These are phyloP conservation scores for Pachliopta kotzebuea DNA, from an alignment of 2,888 invertebrate genomes.

Conservation along the genomic window DNA sequence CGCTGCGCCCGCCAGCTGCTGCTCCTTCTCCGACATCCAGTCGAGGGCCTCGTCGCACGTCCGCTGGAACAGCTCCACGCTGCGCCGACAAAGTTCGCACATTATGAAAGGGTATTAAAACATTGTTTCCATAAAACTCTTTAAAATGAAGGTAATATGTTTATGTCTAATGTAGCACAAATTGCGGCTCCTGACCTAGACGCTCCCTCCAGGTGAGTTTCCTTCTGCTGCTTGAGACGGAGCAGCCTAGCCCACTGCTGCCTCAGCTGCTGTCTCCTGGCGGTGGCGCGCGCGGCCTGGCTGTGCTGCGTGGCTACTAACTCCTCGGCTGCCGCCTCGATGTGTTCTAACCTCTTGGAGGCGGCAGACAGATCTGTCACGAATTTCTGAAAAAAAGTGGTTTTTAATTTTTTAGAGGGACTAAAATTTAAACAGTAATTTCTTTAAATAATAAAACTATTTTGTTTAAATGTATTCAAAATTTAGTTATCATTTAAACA, in stretches of 20 bases:
- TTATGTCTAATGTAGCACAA: too few species aligned
- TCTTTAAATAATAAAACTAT: too few species aligned
- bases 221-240: slow-evolving; percentile 92
- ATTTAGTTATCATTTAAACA: too few species aligned
- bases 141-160: too few species aligned
- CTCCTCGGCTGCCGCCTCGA: slow-evolving; percentile 92
- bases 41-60: slow-evolving; percentile 98
- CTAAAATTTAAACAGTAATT: too few species aligned
- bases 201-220: slow-evolving; percentile 94
- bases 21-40: slow-evolving; percentile 98
- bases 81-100: slow-evolving; percentile 46
- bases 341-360: slow-evolving; percentile 92
- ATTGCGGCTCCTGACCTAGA: slow-evolving; percentile 77
- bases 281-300: slow-evolving; percentile 80
- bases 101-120: too few species aligned
- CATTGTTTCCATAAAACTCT: too few species aligned
- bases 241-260: slow-evolving; percentile 94
- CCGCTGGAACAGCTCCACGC: slow-evolving; percentile 96
- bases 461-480: too few species aligned
- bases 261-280: slow-evolving; percentile 92
- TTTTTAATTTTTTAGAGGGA: too few species aligned
- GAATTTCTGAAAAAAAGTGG: slow-evolving; percentile 84
- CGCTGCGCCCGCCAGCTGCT: slow-evolving; percentile 90
- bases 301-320: slow-evolving; percentile 92
- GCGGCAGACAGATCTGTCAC: slow-evolving; percentile 97